A percentile compares a stretch with the other conserved stretches of the same genome.
Conservation (phyloP, 2,797 vertebrate genomes). For the Eospalax fontanierii region DNA sequence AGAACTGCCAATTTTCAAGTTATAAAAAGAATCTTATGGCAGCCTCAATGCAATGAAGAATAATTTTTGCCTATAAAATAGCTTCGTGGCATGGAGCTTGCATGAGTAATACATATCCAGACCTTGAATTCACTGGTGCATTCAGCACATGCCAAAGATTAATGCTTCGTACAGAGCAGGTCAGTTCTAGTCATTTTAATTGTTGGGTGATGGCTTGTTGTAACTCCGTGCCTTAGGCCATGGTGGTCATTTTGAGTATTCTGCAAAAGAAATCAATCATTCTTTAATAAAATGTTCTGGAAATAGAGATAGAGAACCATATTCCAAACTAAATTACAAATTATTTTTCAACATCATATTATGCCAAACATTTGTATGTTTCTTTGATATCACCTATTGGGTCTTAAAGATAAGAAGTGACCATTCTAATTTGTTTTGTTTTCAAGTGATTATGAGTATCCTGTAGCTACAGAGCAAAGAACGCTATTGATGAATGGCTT, state of each 20-base stretch:
- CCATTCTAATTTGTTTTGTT: neutral
- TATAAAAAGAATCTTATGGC: conserved; percentile 74
- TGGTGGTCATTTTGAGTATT: conserved; percentile 27
- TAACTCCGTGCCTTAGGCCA: conserved; percentile 79
- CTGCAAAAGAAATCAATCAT: conserved; percentile 75
- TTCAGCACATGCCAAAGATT: conserved; percentile 84
- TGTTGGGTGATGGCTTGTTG: conserved; percentile 82
- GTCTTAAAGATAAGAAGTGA: neutral
- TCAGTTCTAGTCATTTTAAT: conserved; percentile 88
- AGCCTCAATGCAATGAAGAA: conserved; percentile 64
- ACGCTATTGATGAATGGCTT: neutral
- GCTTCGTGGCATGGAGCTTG: conserved; percentile 64
- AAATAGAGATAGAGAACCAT: neutral
- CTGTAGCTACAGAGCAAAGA: neutral
- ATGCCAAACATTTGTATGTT: neutral
- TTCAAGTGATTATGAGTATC: conserved; percentile 42
- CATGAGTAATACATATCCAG: conserved; percentile 85
- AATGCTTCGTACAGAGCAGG: conserved; percentile 88
- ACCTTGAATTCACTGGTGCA: conserved; percentile 74
- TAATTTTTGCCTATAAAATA: conserved; percentile 79
- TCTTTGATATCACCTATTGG: neutral
- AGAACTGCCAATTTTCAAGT: conserved; percentile 80
- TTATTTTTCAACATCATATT: neutral
- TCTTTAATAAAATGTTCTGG: conserved; percentile 21
- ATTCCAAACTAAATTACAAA: conserved; percentile 62